A percentile compares a stretch with the other conserved stretches of the same genome.
Evolutionary conservation across 2,797 vertebrate genomes (phyloP).

Genomic region (Enteromius fasciolatus): DNA sequence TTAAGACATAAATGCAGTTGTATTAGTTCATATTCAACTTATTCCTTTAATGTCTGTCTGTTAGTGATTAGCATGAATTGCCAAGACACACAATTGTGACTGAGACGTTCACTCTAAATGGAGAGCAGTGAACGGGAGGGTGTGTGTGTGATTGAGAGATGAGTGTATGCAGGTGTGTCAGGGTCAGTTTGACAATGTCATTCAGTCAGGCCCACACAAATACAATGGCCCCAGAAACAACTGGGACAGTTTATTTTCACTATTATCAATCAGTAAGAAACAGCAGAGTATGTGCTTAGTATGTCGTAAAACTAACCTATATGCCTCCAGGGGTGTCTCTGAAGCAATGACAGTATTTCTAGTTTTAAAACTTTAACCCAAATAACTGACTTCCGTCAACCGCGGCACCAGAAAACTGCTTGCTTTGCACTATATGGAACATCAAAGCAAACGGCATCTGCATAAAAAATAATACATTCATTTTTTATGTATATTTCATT

Average conservation of each 20-base stretch:
- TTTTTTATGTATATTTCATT: too few relatives aligned
- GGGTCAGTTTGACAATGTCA: constrained; percentile 2
- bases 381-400: too few relatives aligned
- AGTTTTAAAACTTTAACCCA: too few relatives aligned
- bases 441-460: too few relatives aligned
- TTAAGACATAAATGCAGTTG: not conserved
- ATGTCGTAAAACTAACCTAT: not conserved
- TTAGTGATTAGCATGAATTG: constrained; percentile 32
- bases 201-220: not conserved
- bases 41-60: constrained; percentile 35
- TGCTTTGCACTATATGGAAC: too few relatives aligned
- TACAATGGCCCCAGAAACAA: not conserved
- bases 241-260: not conserved
- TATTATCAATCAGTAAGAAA: not conserved
- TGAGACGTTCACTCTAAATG: constrained; percentile 5
- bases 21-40: not conserved
- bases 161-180: constrained; percentile 24
- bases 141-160: constrained; percentile 14
- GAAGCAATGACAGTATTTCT: too few relatives aligned
- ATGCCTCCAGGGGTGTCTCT: too few relatives aligned
- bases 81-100: constrained; percentile 27
- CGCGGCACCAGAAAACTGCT: too few relatives aligned
- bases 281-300: not conserved
- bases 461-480: too few relatives aligned
- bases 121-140: not conserved